A percentile compares a stretch with the other conserved stretches of the same genome.
Conservation (phyloP, 2,888 invertebrate genomes). For the Melieria omissa region DNA sequence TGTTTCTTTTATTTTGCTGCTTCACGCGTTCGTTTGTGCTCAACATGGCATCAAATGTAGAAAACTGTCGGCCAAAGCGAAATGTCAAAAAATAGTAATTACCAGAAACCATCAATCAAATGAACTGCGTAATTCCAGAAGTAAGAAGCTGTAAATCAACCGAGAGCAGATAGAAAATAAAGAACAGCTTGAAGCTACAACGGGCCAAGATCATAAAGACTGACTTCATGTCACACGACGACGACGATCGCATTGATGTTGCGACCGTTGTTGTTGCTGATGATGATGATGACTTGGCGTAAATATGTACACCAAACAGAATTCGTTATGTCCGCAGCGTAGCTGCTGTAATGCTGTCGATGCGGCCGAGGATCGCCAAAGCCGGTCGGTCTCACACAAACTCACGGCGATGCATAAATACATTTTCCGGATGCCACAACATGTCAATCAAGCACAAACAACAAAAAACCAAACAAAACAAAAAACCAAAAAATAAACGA, state of each 20-base stretch:
- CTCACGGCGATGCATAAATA: slow-evolving; percentile 33
- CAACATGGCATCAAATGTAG: too few relatives aligned
- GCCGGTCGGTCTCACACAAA: neutral
- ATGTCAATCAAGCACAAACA: slow-evolving; percentile 57
- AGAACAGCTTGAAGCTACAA: neutral
- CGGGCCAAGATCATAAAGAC: slow-evolving; percentile 27
- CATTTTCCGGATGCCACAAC: slow-evolving; percentile 63
- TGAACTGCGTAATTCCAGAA: slow-evolving; percentile 30
- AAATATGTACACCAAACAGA: slow-evolving; percentile 46
- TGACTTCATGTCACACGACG: slow-evolving; percentile 32
- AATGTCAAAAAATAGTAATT: slow-evolving; percentile 24
- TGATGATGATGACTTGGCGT: slow-evolving; percentile 49
- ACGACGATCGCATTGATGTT: too few relatives aligned
- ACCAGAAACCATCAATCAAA: slow-evolving; percentile 31
- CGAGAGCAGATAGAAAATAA: neutral
- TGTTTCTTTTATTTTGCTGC: too few relatives aligned
- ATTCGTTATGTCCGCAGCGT: slow-evolving; percentile 48
- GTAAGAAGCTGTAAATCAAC: slow-evolving; percentile 24
- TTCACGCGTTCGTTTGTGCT: too few relatives aligned
- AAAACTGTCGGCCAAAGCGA: neutral
- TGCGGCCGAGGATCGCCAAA: neutral
- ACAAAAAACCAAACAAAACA: neutral
- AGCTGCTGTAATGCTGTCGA: neutral
- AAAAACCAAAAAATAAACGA: neutral
- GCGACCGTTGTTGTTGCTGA: neutral